phyloP scores from a whole-genome alignment of 2,797 vertebrate genomes.

The Phrynocephalus guinanensis region DNA sequence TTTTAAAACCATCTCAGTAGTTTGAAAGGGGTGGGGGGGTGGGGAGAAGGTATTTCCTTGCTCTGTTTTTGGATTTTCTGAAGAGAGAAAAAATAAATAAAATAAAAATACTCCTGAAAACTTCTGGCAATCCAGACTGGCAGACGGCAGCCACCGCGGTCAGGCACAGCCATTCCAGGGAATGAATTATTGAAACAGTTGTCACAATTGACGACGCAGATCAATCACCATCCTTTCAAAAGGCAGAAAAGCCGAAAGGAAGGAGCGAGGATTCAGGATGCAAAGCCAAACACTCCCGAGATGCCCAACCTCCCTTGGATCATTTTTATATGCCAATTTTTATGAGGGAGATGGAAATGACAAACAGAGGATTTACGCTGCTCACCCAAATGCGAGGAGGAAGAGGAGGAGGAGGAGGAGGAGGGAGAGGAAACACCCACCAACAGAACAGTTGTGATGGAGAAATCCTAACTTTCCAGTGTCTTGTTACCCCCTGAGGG shows the following conservation, averaged over 20 bases:
- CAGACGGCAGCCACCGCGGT: conserved; percentile 43
- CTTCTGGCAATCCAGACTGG: conserved; percentile 19
- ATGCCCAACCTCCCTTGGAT: neutral
- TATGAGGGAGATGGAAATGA: neutral
- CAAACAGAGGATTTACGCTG: neutral
- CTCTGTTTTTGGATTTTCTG: too few relatives aligned
- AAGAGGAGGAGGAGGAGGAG: neutral
- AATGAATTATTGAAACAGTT: conserved; percentile 53
- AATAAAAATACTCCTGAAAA: too few relatives aligned
- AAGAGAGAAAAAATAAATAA: too few relatives aligned
- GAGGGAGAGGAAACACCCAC: too few relatives aligned
- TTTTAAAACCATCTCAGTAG: too few relatives aligned
- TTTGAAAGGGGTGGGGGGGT: too few relatives aligned
- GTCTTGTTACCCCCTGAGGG: too few relatives aligned
- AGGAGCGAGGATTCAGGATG: neutral
- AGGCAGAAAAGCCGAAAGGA: conserved; percentile 4
- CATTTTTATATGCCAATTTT: neutral
- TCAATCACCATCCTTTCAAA: conserved; percentile 5
- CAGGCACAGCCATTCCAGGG: neutral
- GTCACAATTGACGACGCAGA: conserved; percentile 49
- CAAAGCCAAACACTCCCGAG: neutral
- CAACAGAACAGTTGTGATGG: too few relatives aligned
- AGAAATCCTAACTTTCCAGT: neutral
- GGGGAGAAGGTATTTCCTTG: too few relatives aligned
- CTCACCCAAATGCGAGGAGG: neutral